phyloP scores from a whole-genome alignment of 2,888 invertebrate species.

The Prenolepis imparis region DNA sequence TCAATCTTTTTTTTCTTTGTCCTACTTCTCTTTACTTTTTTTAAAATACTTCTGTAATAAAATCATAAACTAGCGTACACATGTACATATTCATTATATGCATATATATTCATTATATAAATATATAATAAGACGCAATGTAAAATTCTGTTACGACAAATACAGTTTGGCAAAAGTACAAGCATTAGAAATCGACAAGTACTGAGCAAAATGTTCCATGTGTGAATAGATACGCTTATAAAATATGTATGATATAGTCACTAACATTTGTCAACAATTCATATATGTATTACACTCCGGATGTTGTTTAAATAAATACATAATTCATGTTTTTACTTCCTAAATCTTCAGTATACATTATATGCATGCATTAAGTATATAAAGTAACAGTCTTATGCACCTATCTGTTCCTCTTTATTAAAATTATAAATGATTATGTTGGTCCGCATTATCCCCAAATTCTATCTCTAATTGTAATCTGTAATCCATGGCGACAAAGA shows the following conservation, averaged over 20 bases:
- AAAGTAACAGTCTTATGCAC: conserved; percentile 1
- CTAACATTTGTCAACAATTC: background rate
- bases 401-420: background rate
- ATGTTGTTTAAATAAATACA: background rate
- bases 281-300: background rate
- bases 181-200: background rate
- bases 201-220: background rate
- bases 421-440: conserved; percentile 63
- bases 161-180: conserved; percentile 3
- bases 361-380: background rate
- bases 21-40: background rate
- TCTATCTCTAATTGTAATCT: conserved; percentile 90
- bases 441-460: conserved; percentile 65
- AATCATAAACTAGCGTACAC: conserved; percentile 9
- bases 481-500: conserved; percentile 90
- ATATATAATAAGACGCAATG: conserved; percentile 11
- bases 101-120: background rate
- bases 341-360: background rate
- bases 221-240: background rate
- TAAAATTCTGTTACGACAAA: conserved; percentile 2
- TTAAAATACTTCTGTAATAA: background rate
- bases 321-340: background rate
- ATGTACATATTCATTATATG: background rate
- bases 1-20: background rate
- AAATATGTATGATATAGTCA: background rate